Conservation (phyloP, 2,888 invertebrate genomes). For the Aproaerema taeniolella region DNA sequence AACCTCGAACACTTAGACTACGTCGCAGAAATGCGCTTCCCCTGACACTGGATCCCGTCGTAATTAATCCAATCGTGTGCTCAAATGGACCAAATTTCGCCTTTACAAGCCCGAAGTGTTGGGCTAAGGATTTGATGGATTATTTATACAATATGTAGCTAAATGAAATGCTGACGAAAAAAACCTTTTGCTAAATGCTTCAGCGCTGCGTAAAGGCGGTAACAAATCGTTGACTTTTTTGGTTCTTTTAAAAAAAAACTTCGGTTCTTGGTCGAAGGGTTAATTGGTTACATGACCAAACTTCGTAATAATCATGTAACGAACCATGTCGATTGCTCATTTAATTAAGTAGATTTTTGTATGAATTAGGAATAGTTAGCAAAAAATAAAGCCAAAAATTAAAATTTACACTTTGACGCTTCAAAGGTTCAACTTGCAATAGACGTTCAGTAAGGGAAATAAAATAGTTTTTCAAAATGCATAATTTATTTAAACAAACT, state of each 20-base stretch:
- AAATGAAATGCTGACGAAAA: conserved; percentile 5
- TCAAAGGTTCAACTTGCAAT: too few species aligned
- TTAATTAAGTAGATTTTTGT: too few species aligned
- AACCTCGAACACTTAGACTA: conserved; percentile 80
- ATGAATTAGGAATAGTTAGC: conserved; percentile 1
- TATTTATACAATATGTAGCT: conserved; percentile 8
- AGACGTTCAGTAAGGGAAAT: not conserved
- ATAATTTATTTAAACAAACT: conserved; percentile 53
- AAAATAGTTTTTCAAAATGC: conserved; percentile 5
- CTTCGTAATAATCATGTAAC: too few species aligned
- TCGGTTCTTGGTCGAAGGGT: too few species aligned
- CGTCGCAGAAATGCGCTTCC: conserved; percentile 81
- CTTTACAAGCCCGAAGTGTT: conserved; percentile 21
- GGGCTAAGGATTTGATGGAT: not conserved
- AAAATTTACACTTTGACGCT: not conserved
- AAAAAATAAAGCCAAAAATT: conserved; percentile 9
- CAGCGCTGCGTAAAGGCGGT: too few species aligned
- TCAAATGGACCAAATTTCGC: conserved; percentile 74
- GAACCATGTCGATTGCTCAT: conserved; percentile 3
- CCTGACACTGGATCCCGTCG: conserved; percentile 59
- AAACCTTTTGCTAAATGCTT: conserved; percentile 1
- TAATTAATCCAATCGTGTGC: conserved; percentile 48
- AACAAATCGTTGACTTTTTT: too few species aligned
- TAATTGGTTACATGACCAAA: too few species aligned
- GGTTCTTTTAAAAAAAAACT: too few species aligned